Evolutionary conservation across 2,797 vertebrate species (phyloP), one percentile per base, ranked within the genome.

Genomic region (Xenopus petersii): DNA sequence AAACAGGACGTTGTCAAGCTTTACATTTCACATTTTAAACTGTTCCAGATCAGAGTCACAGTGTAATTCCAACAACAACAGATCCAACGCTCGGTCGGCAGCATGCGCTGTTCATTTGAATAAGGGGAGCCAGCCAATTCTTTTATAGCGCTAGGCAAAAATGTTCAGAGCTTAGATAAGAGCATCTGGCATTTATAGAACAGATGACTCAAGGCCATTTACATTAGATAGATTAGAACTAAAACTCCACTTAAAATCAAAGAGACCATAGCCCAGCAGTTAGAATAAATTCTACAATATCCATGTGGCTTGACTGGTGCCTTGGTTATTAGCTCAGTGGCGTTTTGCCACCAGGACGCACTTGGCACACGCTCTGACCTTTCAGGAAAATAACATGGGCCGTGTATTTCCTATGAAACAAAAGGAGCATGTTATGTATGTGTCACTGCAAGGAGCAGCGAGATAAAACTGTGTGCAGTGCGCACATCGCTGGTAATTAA

Each of bases 61-160:
- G 2, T 2, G 54, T 8, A 3, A 3, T 7, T 7, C 4, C 13
- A 55, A 16, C 16, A 16, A 13, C 75, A 87, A 13, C 42, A 51
- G 17, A 86, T 86, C 86, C 83, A 85, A 85, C 82, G 79, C 84
- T 90, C 84, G 83, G 75, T 83, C 76, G 82, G 81, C 80, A 79
- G 80, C 71, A 59, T 80, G 75, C 70, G 85, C 76, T 66, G 64
- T 67, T 74, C 78, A 85, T 86, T 86, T 87, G 84, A 85, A 86
- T 84, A 84, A 82, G 78, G 84, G 70, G 82, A 84, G 72, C 65
- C 81, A 72, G 79, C 80, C 81, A 86, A 85, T 83, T 82, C 67
- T 84, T 85, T 82, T 80, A 80, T 30, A 80, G 80, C 77, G 79
- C 64, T 74, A 80, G 75, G 77, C 69, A 74, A 81, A 42, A 83